Base-by-base conservation (phyloP, 2,888 invertebrate species). In the Bedellia somnulentella region DNA sequence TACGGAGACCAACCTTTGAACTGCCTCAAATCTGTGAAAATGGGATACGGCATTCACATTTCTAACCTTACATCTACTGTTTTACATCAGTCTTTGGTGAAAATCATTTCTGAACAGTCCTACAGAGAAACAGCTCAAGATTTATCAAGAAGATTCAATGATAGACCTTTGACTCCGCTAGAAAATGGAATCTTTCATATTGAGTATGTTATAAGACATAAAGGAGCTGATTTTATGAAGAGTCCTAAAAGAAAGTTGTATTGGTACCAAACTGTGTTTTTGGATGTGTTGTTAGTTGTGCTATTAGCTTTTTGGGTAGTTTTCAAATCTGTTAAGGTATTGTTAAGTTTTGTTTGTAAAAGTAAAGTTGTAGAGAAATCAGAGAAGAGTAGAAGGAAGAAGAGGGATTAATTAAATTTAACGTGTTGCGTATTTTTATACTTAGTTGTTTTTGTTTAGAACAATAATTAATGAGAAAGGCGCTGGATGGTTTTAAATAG, bases 1-100 rank as follows among this genome's bases (percentile, higher is more conserved):
- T 68, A 51, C 29, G 67, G 58, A 0, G 75, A 73, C 44, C 75
- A 75, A 40, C 54, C 52, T 36, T 51, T 58, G 30, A 68, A 75
- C 34, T 25, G 44, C 39, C 13, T 42, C 63, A 27, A 26, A 15
- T 13, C 28, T 6, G 27, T 25, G 9, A 24, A 29, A 8, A 46
- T 48, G 6, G 66, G 63, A 13, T 58, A 53, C 31, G 68, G 59
- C 13, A 44, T 62, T 5, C 49, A 46, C 2, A 25, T 67, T 6
- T 44, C 51, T 34, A 47, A 53, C 4, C 49, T 66, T 2, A 61
- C 57, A 1, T 45, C 46, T 15, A 33, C 44, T 0, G 32, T 41
- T 1, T 39, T 71, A 0, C 34, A 39, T 1, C 24, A 49, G 24
- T 49, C 57, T 0, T 37, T 70, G 6, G 35, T 41, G 0, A 47